Evolutionary conservation across 2,888 invertebrate species (phyloP), one percentile per base, ranked within the genome.

Genomic region (Diaperis boleti): DNA sequence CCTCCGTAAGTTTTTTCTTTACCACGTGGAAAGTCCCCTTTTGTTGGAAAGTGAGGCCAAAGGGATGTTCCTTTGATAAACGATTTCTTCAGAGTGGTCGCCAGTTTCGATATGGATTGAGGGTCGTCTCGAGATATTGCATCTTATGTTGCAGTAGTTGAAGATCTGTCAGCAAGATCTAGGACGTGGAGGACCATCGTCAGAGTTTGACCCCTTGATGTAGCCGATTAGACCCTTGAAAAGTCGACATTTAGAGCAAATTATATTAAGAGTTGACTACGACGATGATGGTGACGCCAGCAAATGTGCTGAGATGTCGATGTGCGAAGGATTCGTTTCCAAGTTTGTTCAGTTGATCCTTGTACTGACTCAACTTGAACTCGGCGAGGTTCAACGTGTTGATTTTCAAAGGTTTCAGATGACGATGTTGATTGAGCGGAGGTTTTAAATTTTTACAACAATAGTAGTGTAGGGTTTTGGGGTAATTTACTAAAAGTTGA

Each of bases 391-490:
- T 33, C n/a, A 33, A 10, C 6, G 7, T 7, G 10, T 33, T 33
- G 7, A 33, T 33, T 10, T 33, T 33, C n/a, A 33, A n/a, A 3
- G 33, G 33, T n/a, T 33, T 33, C 33, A 6, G 33, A 4, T 33
- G 33, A n/a, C n/a, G 33, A 3, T 33, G 33, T 7, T 22, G n/a
- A n/a, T n/a, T n/a, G n/a, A n/a, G 22, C 22, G 22, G n/a, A 33
- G 39, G 39, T 39, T 5, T 13, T 3, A 39, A 7, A 15, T 44
- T 20, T 44, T 44, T 20, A 11, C 44, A n/a, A n/a, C n/a, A n/a
- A n/a, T n/a, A n/a, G n/a, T n/a, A n/a, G n/a, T n/a, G n/a, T n/a
- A n/a, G n/a, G n/a, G n/a, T n/a, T n/a, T n/a, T n/a, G n/a, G n/a
- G n/a, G n/a, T n/a, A n/a, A n/a, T n/a, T n/a, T n/a, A n/a, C n/a